Evolutionary conservation across 2,888 invertebrate species (phyloP).

Genomic region (Pandemis cinnamomeana): DNA sequence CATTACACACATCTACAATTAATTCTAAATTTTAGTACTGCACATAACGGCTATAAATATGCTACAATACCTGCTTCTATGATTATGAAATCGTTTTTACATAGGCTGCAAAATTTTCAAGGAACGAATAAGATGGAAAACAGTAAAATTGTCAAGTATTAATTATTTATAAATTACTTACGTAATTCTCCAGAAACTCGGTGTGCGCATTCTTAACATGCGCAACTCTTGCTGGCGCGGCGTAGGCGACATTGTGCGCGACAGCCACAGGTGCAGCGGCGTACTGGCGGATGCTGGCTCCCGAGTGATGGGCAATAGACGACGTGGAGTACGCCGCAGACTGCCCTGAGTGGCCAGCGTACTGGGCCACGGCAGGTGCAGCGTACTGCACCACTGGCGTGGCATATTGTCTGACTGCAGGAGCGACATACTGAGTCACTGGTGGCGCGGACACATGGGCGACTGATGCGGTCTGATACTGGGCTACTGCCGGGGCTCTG

Average conservation of each 20-base stretch:
- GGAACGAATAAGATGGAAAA: neutral
- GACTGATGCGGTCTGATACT: conserved; percentile 47
- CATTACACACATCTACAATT: no score
- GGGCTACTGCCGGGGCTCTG: conserved; percentile 49
- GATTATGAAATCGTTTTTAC: no score
- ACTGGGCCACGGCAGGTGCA: conserved; percentile 50
- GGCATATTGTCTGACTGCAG: conserved; percentile 46
- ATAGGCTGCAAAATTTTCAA: neutral
- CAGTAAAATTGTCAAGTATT: neutral
- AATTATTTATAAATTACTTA: conserved; percentile 65
- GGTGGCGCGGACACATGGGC: conserved; percentile 47
- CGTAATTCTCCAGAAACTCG: conserved; percentile 86
- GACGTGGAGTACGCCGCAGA: conserved; percentile 35
- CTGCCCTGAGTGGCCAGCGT: conserved; percentile 45
- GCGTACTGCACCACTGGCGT: conserved; percentile 50
- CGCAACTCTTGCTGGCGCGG: conserved; percentile 46
- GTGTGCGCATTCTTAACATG: conserved; percentile 83
- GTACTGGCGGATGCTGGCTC: conserved; percentile 44
- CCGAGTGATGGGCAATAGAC: conserved; percentile 40
- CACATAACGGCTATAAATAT: no score
- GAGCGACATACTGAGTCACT: conserved; percentile 50
- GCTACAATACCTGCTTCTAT: no score
- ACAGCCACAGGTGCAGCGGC: conserved; percentile 42
- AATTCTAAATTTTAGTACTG: no score
- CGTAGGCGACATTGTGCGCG: conserved; percentile 46